Conservation (phyloP, 1,140 invertebrate species). For the Aphis craccivora region DNA sequence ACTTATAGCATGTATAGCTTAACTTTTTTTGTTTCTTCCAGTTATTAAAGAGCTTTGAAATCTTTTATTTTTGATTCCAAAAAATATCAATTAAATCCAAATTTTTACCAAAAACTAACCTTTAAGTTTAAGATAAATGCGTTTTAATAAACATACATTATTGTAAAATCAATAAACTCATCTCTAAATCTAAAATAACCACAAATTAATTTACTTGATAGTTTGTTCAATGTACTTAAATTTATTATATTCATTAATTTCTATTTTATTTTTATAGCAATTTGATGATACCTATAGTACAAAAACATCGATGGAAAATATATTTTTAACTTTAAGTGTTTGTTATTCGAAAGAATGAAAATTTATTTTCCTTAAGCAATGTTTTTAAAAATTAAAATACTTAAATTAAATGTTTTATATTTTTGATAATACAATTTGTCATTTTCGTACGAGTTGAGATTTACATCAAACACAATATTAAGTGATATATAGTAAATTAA, state of each 20-base stretch:
- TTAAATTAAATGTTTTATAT: background rate
- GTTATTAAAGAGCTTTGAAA: too few species aligned
- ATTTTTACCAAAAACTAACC: too few species aligned
- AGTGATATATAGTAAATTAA: background rate
- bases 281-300: background rate
- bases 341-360: background rate
- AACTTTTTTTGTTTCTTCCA: too few species aligned
- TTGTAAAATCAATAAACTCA: too few species aligned
- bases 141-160: too few species aligned
- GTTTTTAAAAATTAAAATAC: background rate
- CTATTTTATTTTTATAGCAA: background rate
- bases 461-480: background rate
- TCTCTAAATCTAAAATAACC: too few species aligned
- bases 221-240: background rate
- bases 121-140: too few species aligned
- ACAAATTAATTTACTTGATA: background rate
- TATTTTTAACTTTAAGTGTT: too few species aligned
- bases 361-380: background rate
- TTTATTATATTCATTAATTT: background rate
- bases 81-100: too few species aligned
- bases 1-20: too few species aligned
- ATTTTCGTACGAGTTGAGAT: background rate
- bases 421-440: background rate
- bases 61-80: too few species aligned
- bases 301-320: background rate